These are phyloP conservation scores for Chionis minor DNA, from an alignment of 2,113 vertebrate genomes.

Conservation along the genomic window DNA sequence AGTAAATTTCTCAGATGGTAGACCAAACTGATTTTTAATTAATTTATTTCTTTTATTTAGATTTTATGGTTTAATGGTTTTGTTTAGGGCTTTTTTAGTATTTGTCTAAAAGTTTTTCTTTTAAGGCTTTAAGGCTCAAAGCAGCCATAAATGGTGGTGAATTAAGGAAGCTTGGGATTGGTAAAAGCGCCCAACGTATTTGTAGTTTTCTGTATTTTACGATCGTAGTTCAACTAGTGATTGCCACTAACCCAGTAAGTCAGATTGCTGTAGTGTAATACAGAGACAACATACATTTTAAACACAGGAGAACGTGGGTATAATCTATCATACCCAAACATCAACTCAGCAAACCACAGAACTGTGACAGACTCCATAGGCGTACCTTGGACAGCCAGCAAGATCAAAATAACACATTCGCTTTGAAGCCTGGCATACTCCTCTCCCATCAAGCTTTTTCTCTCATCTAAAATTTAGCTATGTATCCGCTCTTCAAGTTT, in stretches of 20 bases:
- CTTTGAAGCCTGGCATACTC: conserved; percentile 3
- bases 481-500: neutral
- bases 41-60: neutral
- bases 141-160: neutral
- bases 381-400: neutral
- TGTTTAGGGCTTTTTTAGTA: neutral
- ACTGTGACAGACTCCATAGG: neutral
- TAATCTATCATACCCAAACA: neutral
- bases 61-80: neutral
- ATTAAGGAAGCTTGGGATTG: neutral
- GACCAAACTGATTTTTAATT: neutral
- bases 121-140: neutral
- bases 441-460: neutral
- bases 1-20: neutral
- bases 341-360: neutral
- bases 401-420: neutral
- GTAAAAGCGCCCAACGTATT: neutral
- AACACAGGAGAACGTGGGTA: neutral
- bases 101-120: neutral
- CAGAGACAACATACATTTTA: neutral
- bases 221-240: neutral
- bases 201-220: neutral
- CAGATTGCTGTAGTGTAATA: neutral
- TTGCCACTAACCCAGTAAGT: neutral
- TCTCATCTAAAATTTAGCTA: neutral